A percentile compares a stretch with the other conserved stretches of the same genome.
Conservation (phyloP, 2,113 vertebrate genomes). For the Oryzias javanicus region DNA sequence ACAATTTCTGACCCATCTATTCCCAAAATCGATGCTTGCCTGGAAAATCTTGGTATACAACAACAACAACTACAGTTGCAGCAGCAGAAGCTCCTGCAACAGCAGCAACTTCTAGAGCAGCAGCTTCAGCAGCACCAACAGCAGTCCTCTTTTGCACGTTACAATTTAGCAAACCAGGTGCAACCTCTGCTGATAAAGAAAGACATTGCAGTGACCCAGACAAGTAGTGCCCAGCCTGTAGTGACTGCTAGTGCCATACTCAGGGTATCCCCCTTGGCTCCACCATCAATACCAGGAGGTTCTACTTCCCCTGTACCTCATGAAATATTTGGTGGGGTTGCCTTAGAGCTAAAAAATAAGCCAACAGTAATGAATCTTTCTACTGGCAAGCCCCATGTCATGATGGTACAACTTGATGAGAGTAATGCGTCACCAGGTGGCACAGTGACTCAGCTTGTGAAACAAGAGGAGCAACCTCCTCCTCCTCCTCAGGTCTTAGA, state of each 20-base stretch:
- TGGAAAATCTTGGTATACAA: slow-evolving; percentile 81
- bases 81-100: slow-evolving; percentile 80
- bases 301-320: slow-evolving; percentile 62
- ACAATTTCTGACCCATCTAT: slow-evolving; percentile 74
- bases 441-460: slow-evolving; percentile 88
- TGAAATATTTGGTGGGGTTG: slow-evolving; percentile 81
- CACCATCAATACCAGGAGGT: slow-evolving; percentile 69
- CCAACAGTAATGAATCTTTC: slow-evolving; percentile 80
- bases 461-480: slow-evolving; percentile 77
- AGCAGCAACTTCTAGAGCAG: slow-evolving; percentile 81
- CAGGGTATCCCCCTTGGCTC: slow-evolving; percentile 78
- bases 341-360: slow-evolving; percentile 87
- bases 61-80: slow-evolving; percentile 81
- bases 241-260: slow-evolving; percentile 74
- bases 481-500: slow-evolving; percentile 83
- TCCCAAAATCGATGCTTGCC: slow-evolving; percentile 80
- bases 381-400: slow-evolving; percentile 86
- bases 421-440: slow-evolving; percentile 71
- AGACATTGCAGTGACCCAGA: slow-evolving; percentile 85
- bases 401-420: slow-evolving; percentile 93
- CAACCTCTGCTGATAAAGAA: slow-evolving; percentile 83
- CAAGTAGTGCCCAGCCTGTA: slow-evolving; percentile 73
- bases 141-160: slow-evolving; percentile 88
- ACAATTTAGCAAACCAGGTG: slow-evolving; percentile 86
- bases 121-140: slow-evolving; percentile 82